Conservation (phyloP, 1,140 invertebrate species). For the Anadara kagoshimensis region DNA sequence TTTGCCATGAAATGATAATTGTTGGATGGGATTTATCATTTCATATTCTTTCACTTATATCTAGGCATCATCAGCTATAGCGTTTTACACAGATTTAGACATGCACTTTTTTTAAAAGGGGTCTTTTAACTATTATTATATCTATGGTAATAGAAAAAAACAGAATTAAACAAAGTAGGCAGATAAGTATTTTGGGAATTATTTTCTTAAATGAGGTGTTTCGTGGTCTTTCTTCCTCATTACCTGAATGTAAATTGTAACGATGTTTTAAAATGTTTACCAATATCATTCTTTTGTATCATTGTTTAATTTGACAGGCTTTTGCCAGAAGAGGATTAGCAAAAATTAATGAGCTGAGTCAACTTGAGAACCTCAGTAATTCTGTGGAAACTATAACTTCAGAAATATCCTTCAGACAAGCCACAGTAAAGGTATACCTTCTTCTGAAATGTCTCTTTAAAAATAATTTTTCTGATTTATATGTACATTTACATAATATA, state of each 20-base stretch:
- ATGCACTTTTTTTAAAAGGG: too few relatives aligned
- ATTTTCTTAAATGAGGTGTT: not conserved
- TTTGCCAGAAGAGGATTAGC: conserved; percentile 70
- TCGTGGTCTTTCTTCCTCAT: not conserved
- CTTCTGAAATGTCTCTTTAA: too few relatives aligned
- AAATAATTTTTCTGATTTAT: too few relatives aligned
- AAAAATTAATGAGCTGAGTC: conserved; percentile 72
- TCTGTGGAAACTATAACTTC: conserved; percentile 47
- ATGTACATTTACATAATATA: too few relatives aligned
- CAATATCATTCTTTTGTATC: conserved; percentile 3
- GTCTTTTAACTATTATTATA: too few relatives aligned
- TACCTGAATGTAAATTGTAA: not conserved
- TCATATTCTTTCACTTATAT: too few relatives aligned
- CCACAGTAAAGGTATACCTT: conserved; percentile 67
- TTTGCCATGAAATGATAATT: too few relatives aligned
- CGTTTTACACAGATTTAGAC: too few relatives aligned
- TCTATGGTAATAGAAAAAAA: too few relatives aligned
- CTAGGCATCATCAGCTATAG: too few relatives aligned
- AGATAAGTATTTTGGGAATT: not conserved
- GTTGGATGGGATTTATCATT: too few relatives aligned
- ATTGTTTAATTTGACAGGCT: conserved; percentile 48
- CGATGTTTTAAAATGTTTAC: not conserved
- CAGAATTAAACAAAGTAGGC: not conserved
- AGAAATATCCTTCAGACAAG: conserved; percentile 66
- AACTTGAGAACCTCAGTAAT: conserved; percentile 68